Evolutionary conservation across 1,140 invertebrate species (phyloP), one percentile per base, ranked within the genome.

Genomic region (Neocloeon triangulifer): DNA sequence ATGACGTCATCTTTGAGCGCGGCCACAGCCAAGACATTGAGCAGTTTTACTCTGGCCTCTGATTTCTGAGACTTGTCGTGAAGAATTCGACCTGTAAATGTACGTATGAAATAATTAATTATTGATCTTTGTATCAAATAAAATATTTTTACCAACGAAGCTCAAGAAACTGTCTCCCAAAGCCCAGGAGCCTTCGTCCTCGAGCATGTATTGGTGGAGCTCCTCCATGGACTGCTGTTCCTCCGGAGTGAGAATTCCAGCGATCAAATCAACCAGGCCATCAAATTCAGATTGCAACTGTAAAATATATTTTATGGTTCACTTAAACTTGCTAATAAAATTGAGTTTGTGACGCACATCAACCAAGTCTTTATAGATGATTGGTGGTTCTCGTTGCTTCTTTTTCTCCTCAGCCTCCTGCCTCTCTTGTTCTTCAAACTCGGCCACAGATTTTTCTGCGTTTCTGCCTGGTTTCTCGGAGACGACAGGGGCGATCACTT

Each of bases 1-100:
- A 89, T 81, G 28, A 89, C 71, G 50, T 91, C 85, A 41, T 91
- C 84, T 42, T 84, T 82, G 5, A 85, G 55, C 5, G 79, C 77
- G 1, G 74, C 76, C 30, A 64, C 62, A 9, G 70, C 68, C 37
- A 81, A 52, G 19, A 77, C 63, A 32, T 75, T 73, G 37, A 81
- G 52, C 37, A 65, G 50, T 37, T 58, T 59, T 33, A 73, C 61
- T 39, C 72, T 59, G 20, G 61, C 60, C 42, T 63, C 60, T 3
- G 53, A 50, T 2, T 58, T 51, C 27, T 73, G 46, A 5, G 59
- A 52, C 39, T 58, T 59, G 37, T 76, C 73, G 19, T 65, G 58
- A 19, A 81, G 55, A 33, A 80, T 51, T 25, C 73, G 62, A 17
- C 69, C 71, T 72, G 42, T 25, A 45, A 37, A 41, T n/a, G n/a